Base-by-base conservation (phyloP, 2,113 vertebrate species). In the Daphoenositta chrysoptera region DNA sequence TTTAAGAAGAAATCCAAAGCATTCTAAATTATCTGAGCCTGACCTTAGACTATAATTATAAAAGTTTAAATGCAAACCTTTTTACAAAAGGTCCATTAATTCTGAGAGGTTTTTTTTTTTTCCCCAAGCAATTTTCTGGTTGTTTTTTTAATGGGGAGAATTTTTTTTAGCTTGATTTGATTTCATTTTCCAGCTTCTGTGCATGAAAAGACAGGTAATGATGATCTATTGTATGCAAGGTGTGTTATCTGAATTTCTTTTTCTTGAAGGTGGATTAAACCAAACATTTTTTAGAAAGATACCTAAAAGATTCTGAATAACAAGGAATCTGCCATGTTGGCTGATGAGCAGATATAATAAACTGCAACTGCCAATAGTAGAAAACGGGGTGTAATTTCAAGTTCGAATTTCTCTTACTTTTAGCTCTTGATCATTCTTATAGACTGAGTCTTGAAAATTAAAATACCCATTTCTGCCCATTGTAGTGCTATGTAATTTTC, bases 271-370 rank as follows among this genome's bases (percentile, higher is more conserved):
- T 47, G 9, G 15, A 63, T 78, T 54, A 65, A 94, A 60, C 6
- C 7, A 65, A 45, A 35, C 5, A 13, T 9, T 78, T 86, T 77
- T 86, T 26, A 60, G 13, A 83, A 35, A 77, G 5, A 10, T 42
- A n/a, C 2, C 7, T 37, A 30, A 35, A 82, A 48, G 11, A 37
- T 56, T 70, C n/a, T 4, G 26, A 70, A 31, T 44, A 44, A 30
- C 4, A 66, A 8, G 4, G 20, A 66, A 44, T 37, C 16, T 1
- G 2, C 33, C 18, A 17, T 24, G 3, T 27, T 3, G 4, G 20
- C 9, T 48, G 15, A 54, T 47, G 7, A 58, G 10, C 7, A 90
- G 5, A 69, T 65, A 11, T 3, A 75, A 27, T 45, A 47, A 31
- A 10, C 7, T 63, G 24, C 14, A 73, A n/a, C 50, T 35, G 15